phyloP scores from a whole-genome alignment of 1,140 invertebrate genomes.

The Araneus ventricosus region DNA sequence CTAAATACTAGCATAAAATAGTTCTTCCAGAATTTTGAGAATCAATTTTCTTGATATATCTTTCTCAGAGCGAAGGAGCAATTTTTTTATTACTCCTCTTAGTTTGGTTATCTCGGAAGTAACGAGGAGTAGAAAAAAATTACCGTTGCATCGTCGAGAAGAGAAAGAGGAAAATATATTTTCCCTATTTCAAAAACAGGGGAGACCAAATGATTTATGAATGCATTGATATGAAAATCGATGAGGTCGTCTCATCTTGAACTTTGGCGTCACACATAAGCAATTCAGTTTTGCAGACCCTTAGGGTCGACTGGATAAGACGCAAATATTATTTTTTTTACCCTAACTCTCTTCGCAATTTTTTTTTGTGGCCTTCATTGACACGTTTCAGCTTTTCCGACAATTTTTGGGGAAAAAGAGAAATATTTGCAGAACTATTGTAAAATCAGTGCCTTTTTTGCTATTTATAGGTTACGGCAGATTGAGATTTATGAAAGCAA shows the following conservation, averaged over 20 bases:
- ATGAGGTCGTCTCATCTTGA: slow-evolving; percentile 54
- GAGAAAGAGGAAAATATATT: neutral
- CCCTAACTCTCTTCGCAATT: neutral
- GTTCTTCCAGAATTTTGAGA: neutral
- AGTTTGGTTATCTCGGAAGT: neutral
- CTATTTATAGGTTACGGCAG: too few species aligned
- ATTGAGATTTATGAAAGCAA: too few species aligned
- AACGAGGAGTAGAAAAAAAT: slow-evolving; percentile 30
- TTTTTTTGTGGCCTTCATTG: neutral
- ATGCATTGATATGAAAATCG: slow-evolving; percentile 71
- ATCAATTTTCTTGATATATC: neutral
- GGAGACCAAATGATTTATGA: slow-evolving; percentile 57
- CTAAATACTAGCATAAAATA: neutral
- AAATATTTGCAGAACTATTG: too few species aligned
- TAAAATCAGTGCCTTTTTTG: too few species aligned
- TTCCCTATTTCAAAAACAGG: slow-evolving; percentile 12
- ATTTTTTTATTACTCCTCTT: neutral
- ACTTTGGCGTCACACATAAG: slow-evolving; percentile 44
- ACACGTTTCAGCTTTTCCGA: neutral
- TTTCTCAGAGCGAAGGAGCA: neutral
- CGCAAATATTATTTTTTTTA: neutral
- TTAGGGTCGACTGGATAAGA: neutral
- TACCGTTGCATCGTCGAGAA: neutral
- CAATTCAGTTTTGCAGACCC: slow-evolving; percentile 1
- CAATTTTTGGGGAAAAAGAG: neutral